Base-by-base conservation (phyloP, 2,888 invertebrate species). In the Neoascia interrupta region DNA sequence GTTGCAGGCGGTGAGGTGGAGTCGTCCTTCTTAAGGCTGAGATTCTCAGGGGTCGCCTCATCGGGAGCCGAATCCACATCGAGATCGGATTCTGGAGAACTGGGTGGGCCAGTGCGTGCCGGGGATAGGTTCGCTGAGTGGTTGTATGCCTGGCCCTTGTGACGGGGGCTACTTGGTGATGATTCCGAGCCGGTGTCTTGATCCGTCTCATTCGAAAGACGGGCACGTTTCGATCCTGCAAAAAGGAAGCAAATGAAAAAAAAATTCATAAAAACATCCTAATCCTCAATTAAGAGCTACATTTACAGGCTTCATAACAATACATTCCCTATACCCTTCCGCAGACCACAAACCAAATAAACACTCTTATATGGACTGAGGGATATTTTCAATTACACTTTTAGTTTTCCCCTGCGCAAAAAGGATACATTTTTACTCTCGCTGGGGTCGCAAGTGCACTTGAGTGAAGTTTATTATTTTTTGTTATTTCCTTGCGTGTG, bases 21-120 rank as follows among this genome's bases (percentile, higher is more conserved):
- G 86, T 87, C 91, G 87, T 84, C 90, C 82, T 90, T 95, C 84
- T 95, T 94, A 83, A 96, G 90, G 23, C 95, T 95, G 0, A 96
- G 90, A 88, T 96, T 96, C 87, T 96, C 96, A 0, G 96, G 96
- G 0, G 92, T 92, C 0, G 93, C 91, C 81, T 89, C 89, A 74
- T 89, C 89, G 3, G 89, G 88, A 19, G 89, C 89, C 0, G 89
- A 89, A 41, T 89, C 89, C n/a, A 89, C 89, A 81, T 89, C 89
- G 31, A 89, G 82, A 82, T 89, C 89, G 1, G 89, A 89, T 74
- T 89, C 89, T 0, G 89, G 89, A 0, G 89, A 89, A 69, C 89
- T 89, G 26, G 89, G 89, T 8, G 88, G 88, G 8, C 88, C 89
- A 26, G 88, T 88, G 60, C 88, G 86, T 15, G 87, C 84, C 37